Evolutionary conservation across 37 sponge, comb jelly and placozoan species (phyloP), one percentile per base, ranked within the genome.

Genomic region (Diacarnus erythraeanus): DNA sequence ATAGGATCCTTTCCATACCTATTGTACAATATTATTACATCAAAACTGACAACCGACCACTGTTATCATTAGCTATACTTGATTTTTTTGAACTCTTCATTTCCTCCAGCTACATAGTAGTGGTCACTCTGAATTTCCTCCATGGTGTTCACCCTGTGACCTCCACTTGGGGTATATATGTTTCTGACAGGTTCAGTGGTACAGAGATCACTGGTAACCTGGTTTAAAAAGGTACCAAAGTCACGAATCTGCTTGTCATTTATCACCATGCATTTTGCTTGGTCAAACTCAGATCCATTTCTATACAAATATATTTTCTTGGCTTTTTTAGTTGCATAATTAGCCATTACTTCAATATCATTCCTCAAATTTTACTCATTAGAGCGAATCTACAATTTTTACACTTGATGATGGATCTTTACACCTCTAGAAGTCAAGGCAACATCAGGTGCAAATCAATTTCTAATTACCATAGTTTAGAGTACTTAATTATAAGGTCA

Each of bases 21-120:
- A n/a, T n/a, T 15, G 51, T 15, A 12, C 12, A 12, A 47, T 12
- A n/a, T n/a, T n/a, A n/a, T n/a, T n/a, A n/a, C n/a, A n/a, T n/a
- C n/a, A n/a, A n/a, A n/a, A 27, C 21, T 61, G 9, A 29, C 9
- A 23, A 23, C 21, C 20, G 9, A 23, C 21, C 8, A 27, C 38
- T 36, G 20, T 8, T 15, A 33, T 31, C 10, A 8, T 31, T 2
- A 42, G 25, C 30, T 64, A 38, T 40, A 94, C 94, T 59, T 83
- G 27, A 83, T 59, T 59, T 84, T 90, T 65, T 84, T 89, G 80
- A 95, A 95, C 4, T 74, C 79, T 40, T 95, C 95, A 8, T 17
- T 64, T 9, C 95, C 95, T n/a, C 92, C 92, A 30, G 93, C 95
- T 33, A 95, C 95, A 64, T 95, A 95, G 74, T 86, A 79, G 36